Evolutionary conservation across 2,113 vertebrate species (phyloP).

Genomic region (Ancistrus triradiatus): DNA sequence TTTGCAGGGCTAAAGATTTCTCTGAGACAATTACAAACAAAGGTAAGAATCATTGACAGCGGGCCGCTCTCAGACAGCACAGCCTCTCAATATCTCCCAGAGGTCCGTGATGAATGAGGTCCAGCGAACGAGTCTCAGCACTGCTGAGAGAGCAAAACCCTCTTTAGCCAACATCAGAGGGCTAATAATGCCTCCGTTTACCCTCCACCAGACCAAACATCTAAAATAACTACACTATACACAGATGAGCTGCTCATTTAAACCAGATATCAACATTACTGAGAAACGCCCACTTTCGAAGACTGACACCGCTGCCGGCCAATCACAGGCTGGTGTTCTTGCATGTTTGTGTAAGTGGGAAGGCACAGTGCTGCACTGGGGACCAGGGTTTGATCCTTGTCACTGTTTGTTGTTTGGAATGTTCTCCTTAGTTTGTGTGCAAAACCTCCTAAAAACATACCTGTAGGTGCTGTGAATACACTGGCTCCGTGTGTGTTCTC

Average conservation of each 20-base stretch:
- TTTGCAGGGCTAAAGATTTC: conserved; percentile 39
- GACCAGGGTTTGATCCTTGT: too few relatives aligned
- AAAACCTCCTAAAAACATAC: too few relatives aligned
- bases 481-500: too few relatives aligned
- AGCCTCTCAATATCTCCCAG: conserved; percentile 51
- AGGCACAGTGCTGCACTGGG: too few relatives aligned
- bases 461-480: too few relatives aligned
- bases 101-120: conserved; percentile 41
- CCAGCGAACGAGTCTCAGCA: conserved; percentile 17
- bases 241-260: not conserved
- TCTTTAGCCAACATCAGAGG: conserved; percentile 31
- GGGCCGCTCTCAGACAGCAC: conserved; percentile 31
- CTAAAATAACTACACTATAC: conserved; percentile 6
- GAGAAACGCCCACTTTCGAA: too few relatives aligned
- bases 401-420: too few relatives aligned
- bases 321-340: too few relatives aligned
- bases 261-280: too few relatives aligned
- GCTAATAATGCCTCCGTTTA: conserved; percentile 17
- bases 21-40: conserved; percentile 48
- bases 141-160: conserved; percentile 45
- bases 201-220: conserved; percentile 14
- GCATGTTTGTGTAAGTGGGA: too few relatives aligned
- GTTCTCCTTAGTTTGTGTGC: too few relatives aligned
- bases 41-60: conserved; percentile 49
- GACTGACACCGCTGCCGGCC: too few relatives aligned